Evolutionary conservation across 2,113 vertebrate species (phyloP).

Genomic region (Pseudorhombus dupliciocellatus): DNA sequence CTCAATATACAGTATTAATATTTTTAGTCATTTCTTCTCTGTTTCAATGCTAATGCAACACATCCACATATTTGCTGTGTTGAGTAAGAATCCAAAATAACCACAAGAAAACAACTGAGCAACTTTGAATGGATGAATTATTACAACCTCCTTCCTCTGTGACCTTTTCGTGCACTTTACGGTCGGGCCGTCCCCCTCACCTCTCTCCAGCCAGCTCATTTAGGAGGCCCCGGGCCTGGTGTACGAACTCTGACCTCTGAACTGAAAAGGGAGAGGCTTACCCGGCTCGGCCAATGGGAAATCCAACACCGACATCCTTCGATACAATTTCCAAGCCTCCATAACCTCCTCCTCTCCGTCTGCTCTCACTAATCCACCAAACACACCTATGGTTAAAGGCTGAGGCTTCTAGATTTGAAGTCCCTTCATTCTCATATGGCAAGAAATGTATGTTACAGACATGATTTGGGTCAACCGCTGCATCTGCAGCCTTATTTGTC

Average conservation of each 20-base stretch:
- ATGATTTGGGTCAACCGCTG: no score
- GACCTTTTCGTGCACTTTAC: conserved; percentile 63
- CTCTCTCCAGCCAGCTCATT: conserved; percentile 48
- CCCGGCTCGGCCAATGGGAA: conserved; percentile 51
- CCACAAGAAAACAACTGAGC: not conserved
- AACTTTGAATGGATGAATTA: conserved; percentile 22
- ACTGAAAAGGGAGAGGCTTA: conserved; percentile 67
- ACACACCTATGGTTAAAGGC: not conserved
- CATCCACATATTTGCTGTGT: not conserved
- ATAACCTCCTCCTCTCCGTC: conserved; percentile 15
- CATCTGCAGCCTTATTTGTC: no score
- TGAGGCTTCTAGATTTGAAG: not conserved
- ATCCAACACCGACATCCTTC: conserved; percentile 63
- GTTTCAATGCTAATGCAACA: not conserved
- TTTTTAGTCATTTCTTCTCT: no score
- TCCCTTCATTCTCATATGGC: no score
- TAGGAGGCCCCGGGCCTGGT: conserved; percentile 52
- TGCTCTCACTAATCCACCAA: conserved; percentile 35
- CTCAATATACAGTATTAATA: no score
- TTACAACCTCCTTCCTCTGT: conserved; percentile 40
- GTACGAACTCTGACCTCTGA: conserved; percentile 61
- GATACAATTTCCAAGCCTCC: conserved; percentile 40
- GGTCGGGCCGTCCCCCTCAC: not conserved
- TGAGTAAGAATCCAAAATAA: not conserved
- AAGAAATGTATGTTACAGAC: no score